phyloP scores from a whole-genome alignment of 2,888 invertebrate genomes.

The Strigamia crassipes region DNA sequence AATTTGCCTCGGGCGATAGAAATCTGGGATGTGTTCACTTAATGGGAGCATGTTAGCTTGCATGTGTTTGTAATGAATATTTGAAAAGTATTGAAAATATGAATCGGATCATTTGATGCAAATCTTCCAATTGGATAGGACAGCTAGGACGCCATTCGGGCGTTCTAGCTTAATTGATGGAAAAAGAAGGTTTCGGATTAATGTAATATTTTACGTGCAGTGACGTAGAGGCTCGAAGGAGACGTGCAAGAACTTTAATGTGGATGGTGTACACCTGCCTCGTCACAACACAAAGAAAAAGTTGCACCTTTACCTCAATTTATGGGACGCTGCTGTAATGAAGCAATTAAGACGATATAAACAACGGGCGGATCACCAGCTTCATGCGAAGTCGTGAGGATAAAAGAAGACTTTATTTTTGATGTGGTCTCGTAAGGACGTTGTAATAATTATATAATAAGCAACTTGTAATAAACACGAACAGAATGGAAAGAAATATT shows the following conservation, averaged over 20 bases:
- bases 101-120: conserved; percentile 18
- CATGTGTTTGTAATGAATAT: conserved; percentile 32
- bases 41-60: conserved; percentile 34
- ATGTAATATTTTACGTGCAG: conserved; percentile 13
- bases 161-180: background rate
- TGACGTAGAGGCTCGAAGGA: background rate
- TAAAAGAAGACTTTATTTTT: background rate
- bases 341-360: conserved; percentile 27
- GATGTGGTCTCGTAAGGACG: background rate
- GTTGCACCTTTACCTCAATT: conserved; percentile 22
- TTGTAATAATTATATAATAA: background rate
- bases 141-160: background rate
- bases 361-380: conserved; percentile 8
- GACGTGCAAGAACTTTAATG: conserved; percentile 32
- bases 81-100: conserved; percentile 36
- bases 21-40: conserved; percentile 34
- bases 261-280: conserved; percentile 6
- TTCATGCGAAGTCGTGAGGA: background rate
- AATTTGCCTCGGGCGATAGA: conserved; percentile 31
- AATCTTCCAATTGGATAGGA: conserved; percentile 23
- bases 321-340: conserved; percentile 12
- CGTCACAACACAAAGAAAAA: conserved; percentile 14
- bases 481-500: background rate
- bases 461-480: background rate
- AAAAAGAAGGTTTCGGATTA: background rate